These are phyloP conservation scores for Helicolenus hilgendorfi DNA, from an alignment of 2,797 vertebrate species.

Conservation along the genomic window DNA sequence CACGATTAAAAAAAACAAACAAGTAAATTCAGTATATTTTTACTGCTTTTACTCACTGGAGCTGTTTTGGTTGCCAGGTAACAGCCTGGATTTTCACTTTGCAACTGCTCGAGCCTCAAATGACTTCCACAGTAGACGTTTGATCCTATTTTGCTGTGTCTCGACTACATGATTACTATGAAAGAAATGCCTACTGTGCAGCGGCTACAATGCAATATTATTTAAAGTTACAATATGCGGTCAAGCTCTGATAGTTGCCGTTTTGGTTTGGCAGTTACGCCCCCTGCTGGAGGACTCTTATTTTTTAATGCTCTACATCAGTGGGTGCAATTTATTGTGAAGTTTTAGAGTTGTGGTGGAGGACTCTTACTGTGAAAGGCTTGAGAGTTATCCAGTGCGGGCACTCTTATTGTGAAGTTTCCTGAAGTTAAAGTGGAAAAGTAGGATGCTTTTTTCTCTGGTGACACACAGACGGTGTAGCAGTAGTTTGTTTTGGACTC, in stretches of 20 bases:
- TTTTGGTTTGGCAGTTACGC: background rate
- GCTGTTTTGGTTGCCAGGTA: constrained; percentile 46
- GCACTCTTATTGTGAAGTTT: constrained; percentile 55
- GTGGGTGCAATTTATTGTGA: constrained; percentile 43
- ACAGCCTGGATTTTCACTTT: constrained; percentile 49
- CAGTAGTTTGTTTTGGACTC: constrained; percentile 24
- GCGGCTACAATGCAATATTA: constrained; percentile 76
- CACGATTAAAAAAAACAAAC: background rate
- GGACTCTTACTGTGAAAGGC: constrained; percentile 73
- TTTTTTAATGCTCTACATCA: background rate
- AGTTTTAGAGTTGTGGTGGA: constrained; percentile 28
- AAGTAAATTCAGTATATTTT: background rate
- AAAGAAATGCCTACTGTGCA: constrained; percentile 42
- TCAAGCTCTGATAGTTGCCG: constrained; percentile 9
- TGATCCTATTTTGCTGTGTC: constrained; percentile 43
- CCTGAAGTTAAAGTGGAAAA: constrained; percentile 21
- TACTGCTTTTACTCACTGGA: constrained; percentile 52
- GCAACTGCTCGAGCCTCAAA: constrained; percentile 35
- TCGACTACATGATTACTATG: background rate
- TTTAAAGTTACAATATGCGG: constrained; percentile 35
- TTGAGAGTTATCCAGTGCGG: constrained; percentile 15
- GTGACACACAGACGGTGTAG: constrained; percentile 6
- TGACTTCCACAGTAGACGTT: constrained; percentile 46
- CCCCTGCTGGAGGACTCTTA: background rate
- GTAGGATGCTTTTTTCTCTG: constrained; percentile 8